Conservation (phyloP, 2,797 vertebrate genomes). For the Bucorvus abyssinicus region DNA sequence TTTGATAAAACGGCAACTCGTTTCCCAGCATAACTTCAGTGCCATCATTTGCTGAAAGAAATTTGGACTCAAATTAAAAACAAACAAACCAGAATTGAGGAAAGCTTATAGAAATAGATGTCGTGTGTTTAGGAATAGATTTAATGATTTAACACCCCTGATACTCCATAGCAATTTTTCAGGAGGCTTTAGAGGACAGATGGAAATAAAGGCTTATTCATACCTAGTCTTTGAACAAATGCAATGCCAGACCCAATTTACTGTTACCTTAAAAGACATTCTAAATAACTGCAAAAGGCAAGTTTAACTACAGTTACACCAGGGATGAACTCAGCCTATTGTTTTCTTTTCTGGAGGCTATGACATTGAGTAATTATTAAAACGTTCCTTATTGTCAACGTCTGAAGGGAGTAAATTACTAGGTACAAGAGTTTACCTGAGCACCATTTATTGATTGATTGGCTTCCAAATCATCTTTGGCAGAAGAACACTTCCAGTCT, state of each 20-base stretch:
- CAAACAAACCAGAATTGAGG: background rate
- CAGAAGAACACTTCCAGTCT: background rate
- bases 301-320: background rate
- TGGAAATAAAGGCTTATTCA: background rate
- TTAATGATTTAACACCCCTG: background rate
- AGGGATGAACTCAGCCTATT: background rate
- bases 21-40: background rate
- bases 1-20: background rate
- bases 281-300: background rate
- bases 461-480: background rate
- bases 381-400: background rate
- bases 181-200: background rate
- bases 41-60: background rate
- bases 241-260: background rate
- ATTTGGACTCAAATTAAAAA: background rate
- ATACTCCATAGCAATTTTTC: background rate
- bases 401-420: constrained; percentile 2
- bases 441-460: background rate
- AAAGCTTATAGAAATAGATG: constrained; percentile 10
- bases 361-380: background rate
- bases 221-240: background rate
- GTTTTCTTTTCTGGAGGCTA: background rate
- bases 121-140: background rate
- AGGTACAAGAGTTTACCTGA: background rate
- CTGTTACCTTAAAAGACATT: background rate